Percentiles rank a stretch among this genome's conserved stretches.
Conservation (phyloP, 2,888 invertebrate genomes). For the Latrodectus hesperus region DNA sequence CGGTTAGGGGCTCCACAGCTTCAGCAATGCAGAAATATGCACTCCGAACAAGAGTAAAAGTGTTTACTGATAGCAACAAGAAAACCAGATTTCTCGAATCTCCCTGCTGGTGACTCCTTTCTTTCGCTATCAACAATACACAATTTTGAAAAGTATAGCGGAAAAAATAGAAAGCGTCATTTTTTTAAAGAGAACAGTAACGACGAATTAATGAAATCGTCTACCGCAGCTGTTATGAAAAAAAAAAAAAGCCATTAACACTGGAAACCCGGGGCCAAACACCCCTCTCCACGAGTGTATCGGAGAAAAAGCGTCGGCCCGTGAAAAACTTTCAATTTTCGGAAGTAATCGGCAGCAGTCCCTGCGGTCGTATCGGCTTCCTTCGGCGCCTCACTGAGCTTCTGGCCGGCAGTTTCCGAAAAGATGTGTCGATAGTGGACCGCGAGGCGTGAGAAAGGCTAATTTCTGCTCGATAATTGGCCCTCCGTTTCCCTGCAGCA, state of each 20-base stretch:
- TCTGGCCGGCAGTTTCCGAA: conserved; percentile 43
- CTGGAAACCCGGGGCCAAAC: conserved; percentile 46
- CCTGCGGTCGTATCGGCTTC: conserved; percentile 22
- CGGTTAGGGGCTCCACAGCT: no score
- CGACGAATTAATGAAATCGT: conserved; percentile 64
- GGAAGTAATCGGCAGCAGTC: conserved; percentile 26
- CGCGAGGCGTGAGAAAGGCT: conserved; percentile 65
- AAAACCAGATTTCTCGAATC: neutral
- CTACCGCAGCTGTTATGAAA: conserved; percentile 50
- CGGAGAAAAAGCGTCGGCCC: conserved; percentile 35
- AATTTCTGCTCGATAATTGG: conserved; percentile 58
- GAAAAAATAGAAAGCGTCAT: neutral
- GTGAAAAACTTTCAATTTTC: conserved; percentile 66
- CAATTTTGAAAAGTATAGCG: neutral
- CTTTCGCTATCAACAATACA: neutral
- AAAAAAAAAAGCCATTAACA: neutral
- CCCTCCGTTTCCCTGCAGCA: conserved; percentile 18
- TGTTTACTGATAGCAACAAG: no score
- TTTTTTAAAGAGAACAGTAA: conserved; percentile 24
- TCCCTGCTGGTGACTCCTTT: neutral
- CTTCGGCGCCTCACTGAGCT: conserved; percentile 3
- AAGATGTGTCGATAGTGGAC: conserved; percentile 62
- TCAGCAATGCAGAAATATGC: no score
- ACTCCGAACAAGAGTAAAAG: no score
- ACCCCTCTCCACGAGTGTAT: conserved; percentile 32